Conservation (phyloP, 2,797 vertebrate species). For the Amazonetta brasiliensis region DNA sequence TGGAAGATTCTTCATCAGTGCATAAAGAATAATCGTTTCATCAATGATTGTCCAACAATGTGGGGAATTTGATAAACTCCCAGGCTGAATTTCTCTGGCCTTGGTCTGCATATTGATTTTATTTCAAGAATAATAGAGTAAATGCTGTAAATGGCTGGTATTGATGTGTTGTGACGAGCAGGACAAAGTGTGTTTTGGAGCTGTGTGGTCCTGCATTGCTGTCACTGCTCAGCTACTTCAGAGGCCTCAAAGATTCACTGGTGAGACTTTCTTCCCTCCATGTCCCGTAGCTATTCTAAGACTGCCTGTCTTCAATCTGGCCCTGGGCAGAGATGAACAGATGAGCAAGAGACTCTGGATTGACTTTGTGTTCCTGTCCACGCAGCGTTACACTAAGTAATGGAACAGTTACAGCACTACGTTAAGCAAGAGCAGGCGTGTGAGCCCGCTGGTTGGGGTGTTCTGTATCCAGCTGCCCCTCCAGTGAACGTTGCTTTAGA, state of each 20-base stretch:
- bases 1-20: neutral
- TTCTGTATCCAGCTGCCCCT: neutral
- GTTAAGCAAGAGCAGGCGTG: neutral
- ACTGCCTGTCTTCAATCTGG: neutral
- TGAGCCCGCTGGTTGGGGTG: neutral
- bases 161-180: neutral
- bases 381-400: neutral
- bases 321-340: neutral
- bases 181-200: neutral
- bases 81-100: neutral
- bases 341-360: neutral
- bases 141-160: neutral
- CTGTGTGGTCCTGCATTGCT: neutral
- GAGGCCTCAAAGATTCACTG: neutral
- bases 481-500: neutral
- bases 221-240: neutral
- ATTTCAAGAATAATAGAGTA: neutral
- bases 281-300: neutral
- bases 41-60: neutral
- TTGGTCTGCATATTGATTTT: neutral
- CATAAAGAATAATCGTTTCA: neutral
- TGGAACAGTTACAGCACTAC: neutral
- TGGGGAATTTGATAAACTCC: neutral
- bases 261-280: neutral
- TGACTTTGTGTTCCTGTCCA: neutral